phyloP scores from a whole-genome alignment of 2,797 vertebrate species.

The Amphiprion clarkii region DNA sequence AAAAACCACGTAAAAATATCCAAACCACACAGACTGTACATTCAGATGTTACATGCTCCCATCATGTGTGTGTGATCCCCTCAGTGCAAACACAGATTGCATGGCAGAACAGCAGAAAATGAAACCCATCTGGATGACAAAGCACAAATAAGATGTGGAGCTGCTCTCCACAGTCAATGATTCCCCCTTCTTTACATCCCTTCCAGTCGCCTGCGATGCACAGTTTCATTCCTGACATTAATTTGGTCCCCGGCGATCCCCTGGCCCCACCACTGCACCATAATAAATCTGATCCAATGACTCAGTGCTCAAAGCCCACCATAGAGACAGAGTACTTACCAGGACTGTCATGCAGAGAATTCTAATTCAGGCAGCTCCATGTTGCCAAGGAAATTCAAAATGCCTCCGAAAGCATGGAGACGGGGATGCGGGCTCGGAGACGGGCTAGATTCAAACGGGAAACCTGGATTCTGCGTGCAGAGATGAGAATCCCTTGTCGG shows the following conservation, averaged over 20 bases:
- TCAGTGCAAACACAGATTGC: slow-evolving; percentile 41
- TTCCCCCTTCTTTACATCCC: slow-evolving; percentile 33
- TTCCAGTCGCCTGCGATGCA: slow-evolving; percentile 48
- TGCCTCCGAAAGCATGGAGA: slow-evolving; percentile 83
- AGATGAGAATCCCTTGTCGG: slow-evolving; percentile 68
- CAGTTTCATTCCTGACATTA: slow-evolving; percentile 67
- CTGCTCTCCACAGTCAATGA: slow-evolving; percentile 48
- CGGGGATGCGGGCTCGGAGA: slow-evolving; percentile 62
- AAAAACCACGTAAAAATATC: slow-evolving; percentile 20
- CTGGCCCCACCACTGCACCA: slow-evolving; percentile 80
- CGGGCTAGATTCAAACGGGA: slow-evolving; percentile 51
- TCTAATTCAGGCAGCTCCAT: slow-evolving; percentile 88
- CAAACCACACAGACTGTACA: slow-evolving; percentile 7
- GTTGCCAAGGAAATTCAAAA: slow-evolving; percentile 87
- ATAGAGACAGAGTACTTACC: slow-evolving; percentile 85
- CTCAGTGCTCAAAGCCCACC: slow-evolving; percentile 77
- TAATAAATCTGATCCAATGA: slow-evolving; percentile 79
- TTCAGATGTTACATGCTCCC: slow-evolving; percentile 33
- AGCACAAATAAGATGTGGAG: slow-evolving; percentile 76
- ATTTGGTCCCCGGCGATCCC: slow-evolving; percentile 71
- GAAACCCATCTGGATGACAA: slow-evolving; percentile 79
- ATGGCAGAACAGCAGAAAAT: slow-evolving; percentile 58
- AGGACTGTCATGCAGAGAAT: slow-evolving; percentile 89
- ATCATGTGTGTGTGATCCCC: slow-evolving; percentile 33
- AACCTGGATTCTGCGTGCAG: slow-evolving; percentile 44